Evolutionary conservation across 2,888 invertebrate genomes (phyloP).

Genomic region (Taphrorychus bicolor): DNA sequence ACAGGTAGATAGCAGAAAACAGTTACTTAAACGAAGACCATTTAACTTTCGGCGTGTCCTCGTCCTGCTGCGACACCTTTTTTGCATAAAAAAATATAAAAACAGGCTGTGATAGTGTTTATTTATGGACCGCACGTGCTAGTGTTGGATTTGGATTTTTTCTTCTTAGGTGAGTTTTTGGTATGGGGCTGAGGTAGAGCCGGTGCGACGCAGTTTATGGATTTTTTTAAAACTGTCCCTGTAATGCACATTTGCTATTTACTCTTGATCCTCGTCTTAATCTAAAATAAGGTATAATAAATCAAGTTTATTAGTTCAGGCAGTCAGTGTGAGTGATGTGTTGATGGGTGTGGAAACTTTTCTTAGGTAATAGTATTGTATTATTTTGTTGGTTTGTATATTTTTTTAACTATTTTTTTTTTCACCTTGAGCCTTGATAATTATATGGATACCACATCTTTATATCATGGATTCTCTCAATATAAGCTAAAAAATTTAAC

Average conservation of each 20-base stretch:
- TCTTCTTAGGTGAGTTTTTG: too few relatives aligned
- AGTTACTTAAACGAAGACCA: conserved; percentile 5
- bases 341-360: too few relatives aligned
- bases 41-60: neutral
- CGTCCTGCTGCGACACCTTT: neutral
- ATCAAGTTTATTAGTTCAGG: neutral
- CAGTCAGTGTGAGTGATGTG: neutral
- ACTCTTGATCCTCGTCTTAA: too few relatives aligned
- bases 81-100: neutral
- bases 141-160: conserved; percentile 8
- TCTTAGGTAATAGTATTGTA: too few relatives aligned
- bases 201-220: neutral
- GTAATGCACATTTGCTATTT: neutral
- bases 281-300: neutral
- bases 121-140: conserved; percentile 11
- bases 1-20: neutral
- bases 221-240: neutral
- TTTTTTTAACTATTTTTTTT: too few relatives aligned
- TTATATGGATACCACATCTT: too few relatives aligned
- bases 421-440: too few relatives aligned
- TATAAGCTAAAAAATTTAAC: too few relatives aligned
- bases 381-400: too few relatives aligned
- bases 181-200: too few relatives aligned
- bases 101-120: conserved; percentile 21
- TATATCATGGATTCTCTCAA: too few relatives aligned